A percentile compares a stretch with the other conserved stretches of the same genome.
Conservation (phyloP, 2,888 invertebrate species). For the Netelia fuscicornis region DNA sequence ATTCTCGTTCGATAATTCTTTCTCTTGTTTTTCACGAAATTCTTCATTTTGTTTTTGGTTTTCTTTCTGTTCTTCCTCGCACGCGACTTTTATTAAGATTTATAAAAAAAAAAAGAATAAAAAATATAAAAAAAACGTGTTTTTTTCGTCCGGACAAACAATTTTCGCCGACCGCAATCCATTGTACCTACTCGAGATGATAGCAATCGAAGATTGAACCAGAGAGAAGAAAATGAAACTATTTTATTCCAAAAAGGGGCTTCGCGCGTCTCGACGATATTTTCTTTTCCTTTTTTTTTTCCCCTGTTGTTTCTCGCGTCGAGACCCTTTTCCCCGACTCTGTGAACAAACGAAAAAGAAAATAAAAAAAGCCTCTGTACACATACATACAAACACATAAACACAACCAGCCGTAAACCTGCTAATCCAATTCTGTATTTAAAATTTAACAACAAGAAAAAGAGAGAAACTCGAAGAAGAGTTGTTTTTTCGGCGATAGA, state of each 20-base stretch:
- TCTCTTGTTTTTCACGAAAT: too few species aligned
- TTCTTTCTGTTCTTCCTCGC: too few species aligned
- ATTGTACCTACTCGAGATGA: conserved; percentile 61
- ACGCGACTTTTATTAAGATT: too few species aligned
- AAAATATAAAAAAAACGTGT: too few species aligned
- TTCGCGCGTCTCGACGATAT: conserved; percentile 23
- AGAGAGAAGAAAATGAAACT: conserved; percentile 16
- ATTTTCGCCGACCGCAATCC: conserved; percentile 57
- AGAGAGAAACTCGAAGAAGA: neutral
- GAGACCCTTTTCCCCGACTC: conserved; percentile 12
- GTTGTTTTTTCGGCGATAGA: neutral
- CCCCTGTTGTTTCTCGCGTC: conserved; percentile 14
- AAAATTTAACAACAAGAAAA: neutral
- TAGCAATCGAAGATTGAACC: conserved; percentile 62
- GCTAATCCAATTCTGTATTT: neutral
- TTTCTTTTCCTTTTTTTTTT: neutral
- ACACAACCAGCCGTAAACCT: neutral
- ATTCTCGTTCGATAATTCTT: neutral
- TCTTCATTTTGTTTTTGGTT: too few species aligned
- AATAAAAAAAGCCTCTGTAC: conserved; percentile 9
- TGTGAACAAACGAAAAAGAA: neutral
- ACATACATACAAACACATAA: conserved; percentile 1
- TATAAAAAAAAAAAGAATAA: too few species aligned
- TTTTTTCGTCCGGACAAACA: conserved; percentile 14
- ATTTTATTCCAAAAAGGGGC: conserved; percentile 43